phyloP scores from a whole-genome alignment of 2,113 vertebrate species.

The Nannobrachium achirus region DNA sequence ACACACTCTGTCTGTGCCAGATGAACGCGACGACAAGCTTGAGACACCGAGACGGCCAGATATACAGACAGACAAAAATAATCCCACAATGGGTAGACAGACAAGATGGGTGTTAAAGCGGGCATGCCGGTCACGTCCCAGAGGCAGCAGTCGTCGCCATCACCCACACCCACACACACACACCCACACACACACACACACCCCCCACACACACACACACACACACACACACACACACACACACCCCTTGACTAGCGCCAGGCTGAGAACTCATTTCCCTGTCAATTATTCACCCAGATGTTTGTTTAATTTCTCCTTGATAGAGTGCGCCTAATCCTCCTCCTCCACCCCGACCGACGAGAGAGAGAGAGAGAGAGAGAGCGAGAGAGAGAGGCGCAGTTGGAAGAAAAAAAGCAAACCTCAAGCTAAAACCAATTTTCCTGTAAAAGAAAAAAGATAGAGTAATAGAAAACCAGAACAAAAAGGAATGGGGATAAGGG shows the following conservation, averaged over 20 bases:
- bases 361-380: slow-evolving; percentile 14
- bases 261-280: slow-evolving; percentile 78
- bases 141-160: no score
- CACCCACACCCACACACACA: no score
- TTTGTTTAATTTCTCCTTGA: slow-evolving; percentile 83
- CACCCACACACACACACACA: no score
- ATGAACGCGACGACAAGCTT: no score
- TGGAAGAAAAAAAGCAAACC: slow-evolving; percentile 60
- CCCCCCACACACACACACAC: no score
- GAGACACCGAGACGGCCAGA: no score
- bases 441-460: slow-evolving; percentile 45
- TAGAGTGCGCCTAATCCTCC: slow-evolving; percentile 80
- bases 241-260: slow-evolving; percentile 31
- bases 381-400: not conserved
- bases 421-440: slow-evolving; percentile 76
- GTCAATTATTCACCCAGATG: slow-evolving; percentile 82
- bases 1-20: no score
- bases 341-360: slow-evolving; percentile 64
- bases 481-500: slow-evolving; percentile 21
- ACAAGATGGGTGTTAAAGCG: not conserved
- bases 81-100: no score
- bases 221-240: not conserved
- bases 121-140: slow-evolving; percentile 69
- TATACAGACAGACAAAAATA: not conserved
- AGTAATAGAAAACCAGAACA: slow-evolving; percentile 65